Evolutionary conservation across 2,113 vertebrate genomes (phyloP).

Genomic region (Struthio camelus): DNA sequence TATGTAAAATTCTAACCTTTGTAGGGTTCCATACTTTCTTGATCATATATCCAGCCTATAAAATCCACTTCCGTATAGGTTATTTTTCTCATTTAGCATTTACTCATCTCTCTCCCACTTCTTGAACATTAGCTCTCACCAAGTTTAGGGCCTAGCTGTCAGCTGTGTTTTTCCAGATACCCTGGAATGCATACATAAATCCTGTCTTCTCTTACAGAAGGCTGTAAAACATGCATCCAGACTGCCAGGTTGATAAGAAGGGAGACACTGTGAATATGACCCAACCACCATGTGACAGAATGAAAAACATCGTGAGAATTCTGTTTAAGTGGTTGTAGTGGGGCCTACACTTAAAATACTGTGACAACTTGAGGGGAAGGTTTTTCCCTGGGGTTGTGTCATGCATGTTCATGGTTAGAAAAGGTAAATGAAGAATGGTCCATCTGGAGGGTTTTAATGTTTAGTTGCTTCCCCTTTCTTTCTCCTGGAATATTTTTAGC

Average conservation of each 20-base stretch:
- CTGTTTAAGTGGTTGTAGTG: not conserved
- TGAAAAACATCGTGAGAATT: not conserved
- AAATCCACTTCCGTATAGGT: constrained; percentile 9
- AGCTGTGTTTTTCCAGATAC: not conserved
- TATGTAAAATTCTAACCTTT: no score
- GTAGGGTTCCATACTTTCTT: not conserved
- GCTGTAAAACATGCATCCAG: no score
- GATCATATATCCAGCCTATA: not conserved
- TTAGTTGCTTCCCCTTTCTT: not conserved
- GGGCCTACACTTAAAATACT: not conserved
- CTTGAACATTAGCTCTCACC: constrained; percentile 10
- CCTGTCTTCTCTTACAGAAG: not conserved
- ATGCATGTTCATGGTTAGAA: not conserved
- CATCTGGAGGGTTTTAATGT: not conserved
- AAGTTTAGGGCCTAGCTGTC: not conserved
- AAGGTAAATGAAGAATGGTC: not conserved
- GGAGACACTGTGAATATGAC: not conserved
- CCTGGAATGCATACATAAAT: not conserved
- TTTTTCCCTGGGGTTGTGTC: not conserved
- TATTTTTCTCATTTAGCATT: not conserved
- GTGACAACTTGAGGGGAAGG: not conserved
- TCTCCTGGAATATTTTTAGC: not conserved
- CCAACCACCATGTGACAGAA: not conserved
- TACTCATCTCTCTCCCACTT: not conserved
- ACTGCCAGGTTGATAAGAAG: not conserved